These are phyloP conservation scores for Moxostoma hubbsi DNA, from an alignment of 2,797 vertebrate genomes.

Conservation along the genomic window DNA sequence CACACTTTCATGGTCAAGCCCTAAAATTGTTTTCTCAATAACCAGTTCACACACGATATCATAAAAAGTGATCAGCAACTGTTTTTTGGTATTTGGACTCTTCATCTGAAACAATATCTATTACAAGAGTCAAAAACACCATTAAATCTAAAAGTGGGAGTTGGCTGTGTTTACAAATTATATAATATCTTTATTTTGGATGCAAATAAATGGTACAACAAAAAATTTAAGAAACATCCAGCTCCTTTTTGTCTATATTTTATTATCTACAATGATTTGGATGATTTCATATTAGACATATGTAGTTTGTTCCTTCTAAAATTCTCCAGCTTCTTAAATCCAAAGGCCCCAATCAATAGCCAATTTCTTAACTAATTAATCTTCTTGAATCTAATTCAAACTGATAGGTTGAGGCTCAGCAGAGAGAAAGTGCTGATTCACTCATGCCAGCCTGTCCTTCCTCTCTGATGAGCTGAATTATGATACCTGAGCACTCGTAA, in stretches of 20 bases:
- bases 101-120: no score
- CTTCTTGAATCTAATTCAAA: conserved; percentile 13
- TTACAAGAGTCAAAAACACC: no score
- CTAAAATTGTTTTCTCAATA: conserved; percentile 2
- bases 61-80: no score
- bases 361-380: conserved; percentile 23
- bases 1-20: not conserved
- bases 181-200: no score
- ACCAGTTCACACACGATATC: not conserved
- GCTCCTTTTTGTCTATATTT: no score
- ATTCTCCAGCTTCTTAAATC: conserved; percentile 7
- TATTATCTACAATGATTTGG: no score
- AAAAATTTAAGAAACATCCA: no score
- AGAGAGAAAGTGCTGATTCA: conserved; percentile 30
- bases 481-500: conserved; percentile 28
- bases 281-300: no score
- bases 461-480: conserved; percentile 33
- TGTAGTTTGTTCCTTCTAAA: not conserved
- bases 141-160: no score
- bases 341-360: conserved; percentile 1
- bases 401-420: not conserved
- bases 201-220: no score
- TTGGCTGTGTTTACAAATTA: no score
- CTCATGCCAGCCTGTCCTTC: conserved; percentile 22
- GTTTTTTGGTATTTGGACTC: no score